phyloP scores from a whole-genome alignment of 35 echinoderm and acorn worm species.

The Strongylocentrotus purpuratus region DNA sequence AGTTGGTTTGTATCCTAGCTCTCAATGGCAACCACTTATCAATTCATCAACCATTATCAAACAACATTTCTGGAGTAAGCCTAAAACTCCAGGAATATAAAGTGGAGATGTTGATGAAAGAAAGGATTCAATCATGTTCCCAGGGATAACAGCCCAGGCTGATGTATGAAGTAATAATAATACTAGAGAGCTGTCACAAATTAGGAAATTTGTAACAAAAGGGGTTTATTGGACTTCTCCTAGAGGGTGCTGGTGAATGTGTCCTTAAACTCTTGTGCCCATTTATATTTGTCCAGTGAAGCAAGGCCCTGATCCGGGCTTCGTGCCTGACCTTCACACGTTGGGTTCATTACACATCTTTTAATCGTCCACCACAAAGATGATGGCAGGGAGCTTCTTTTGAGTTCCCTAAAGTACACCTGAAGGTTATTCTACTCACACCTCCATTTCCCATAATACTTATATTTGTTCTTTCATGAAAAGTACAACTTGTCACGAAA shows the following conservation, averaged over 20 bases:
- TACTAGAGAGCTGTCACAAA: not conserved
- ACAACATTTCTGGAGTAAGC: not conserved
- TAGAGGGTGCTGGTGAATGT: not conserved
- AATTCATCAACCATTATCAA: not conserved
- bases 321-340: not conserved
- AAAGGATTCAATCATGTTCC: not conserved
- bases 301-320: not conserved
- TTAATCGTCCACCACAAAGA: not conserved
- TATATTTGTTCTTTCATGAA: not conserved
- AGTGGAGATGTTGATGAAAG: not conserved
- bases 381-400: not conserved
- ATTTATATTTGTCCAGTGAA: not conserved
- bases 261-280: not conserved
- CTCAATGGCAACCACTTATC: not conserved
- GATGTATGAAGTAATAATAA: not conserved
- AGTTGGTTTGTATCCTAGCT: not conserved
- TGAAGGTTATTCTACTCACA: not conserved
- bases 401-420: not conserved
- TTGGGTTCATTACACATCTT: not conserved
- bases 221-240: not conserved
- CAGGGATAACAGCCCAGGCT: not conserved
- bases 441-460: not conserved
- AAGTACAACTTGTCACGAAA: not conserved
- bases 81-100: not conserved
- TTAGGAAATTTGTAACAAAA: not conserved